These are phyloP conservation scores for Stigmatopora nigra DNA, from an alignment of 2,113 vertebrate genomes.

Conservation along the genomic window DNA sequence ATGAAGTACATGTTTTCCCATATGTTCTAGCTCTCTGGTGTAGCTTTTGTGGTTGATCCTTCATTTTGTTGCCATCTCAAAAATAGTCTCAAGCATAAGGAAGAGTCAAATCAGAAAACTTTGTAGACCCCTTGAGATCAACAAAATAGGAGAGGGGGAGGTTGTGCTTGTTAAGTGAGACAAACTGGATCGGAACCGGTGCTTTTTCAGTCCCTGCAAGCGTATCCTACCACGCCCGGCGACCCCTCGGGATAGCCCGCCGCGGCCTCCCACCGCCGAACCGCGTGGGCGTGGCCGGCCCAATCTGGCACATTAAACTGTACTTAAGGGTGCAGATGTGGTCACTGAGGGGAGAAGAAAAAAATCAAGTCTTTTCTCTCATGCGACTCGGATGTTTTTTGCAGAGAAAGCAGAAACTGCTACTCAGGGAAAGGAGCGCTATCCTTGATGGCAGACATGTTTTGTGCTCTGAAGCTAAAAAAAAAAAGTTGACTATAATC, in stretches of 20 bases:
- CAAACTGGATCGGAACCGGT: constrained; percentile 24
- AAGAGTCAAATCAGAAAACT: constrained; percentile 18
- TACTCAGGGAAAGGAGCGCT: background rate
- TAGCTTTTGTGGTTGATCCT: constrained; percentile 14
- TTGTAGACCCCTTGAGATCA: constrained; percentile 27
- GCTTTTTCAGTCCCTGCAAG: constrained; percentile 27
- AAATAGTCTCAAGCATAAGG: constrained; percentile 8
- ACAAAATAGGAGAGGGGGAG: constrained; percentile 22
- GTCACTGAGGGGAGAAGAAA: constrained; percentile 2
- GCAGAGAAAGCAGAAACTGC: background rate
- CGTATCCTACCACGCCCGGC: constrained; percentile 29
- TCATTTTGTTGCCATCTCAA: constrained; percentile 19
- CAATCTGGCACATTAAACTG: constrained; percentile 7
- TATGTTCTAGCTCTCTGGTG: background rate
- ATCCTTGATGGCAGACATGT: background rate
- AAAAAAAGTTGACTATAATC: background rate
- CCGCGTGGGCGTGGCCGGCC: background rate
- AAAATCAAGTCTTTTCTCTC: background rate
- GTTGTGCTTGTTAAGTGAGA: constrained; percentile 5
- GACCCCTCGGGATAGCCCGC: constrained; percentile 10
- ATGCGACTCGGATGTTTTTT: background rate
- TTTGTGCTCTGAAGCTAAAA: background rate
- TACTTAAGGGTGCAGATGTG: constrained; percentile 3
- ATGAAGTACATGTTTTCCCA: too few species aligned
- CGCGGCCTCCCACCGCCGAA: background rate